Base-by-base conservation (phyloP, 2,113 vertebrate genomes). In the Electrona antarctica region DNA sequence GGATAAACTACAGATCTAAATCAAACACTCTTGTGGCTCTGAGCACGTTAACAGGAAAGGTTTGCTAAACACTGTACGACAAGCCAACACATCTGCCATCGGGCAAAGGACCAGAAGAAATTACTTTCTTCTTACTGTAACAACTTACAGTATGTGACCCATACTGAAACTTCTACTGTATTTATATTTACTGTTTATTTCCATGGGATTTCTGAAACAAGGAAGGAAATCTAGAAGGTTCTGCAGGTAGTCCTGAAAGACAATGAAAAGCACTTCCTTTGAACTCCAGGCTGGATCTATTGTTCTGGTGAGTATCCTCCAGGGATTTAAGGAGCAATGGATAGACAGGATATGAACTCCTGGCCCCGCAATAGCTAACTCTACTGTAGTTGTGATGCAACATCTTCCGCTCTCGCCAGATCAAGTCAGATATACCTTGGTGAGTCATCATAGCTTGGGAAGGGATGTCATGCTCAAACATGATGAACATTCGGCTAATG, bases 1-100 rank as follows among this genome's bases (percentile, higher is more conserved):
- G 21, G 8, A 69, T 76, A 79, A 84, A 83, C 82, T 76, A 74
- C 69, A 81, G 51, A 56, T 6, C 47, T 72, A 49, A 85, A 78
- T 84, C 69, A 69, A 69, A 67, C 67, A 45, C n/a, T 55, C 60
- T 41, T 52, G 54, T 7, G 54, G 71, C 59, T 74, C 46, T 67
- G 13, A 67, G 60, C 77, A 60, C 82, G 77, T 60, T 70, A 79
- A 69, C 77, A 70, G 76, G 71, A 83, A 87, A 63, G 28, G 66
- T 68, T 76, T 81, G 64, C 79, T 60, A 75, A 76, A 75, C 28
- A 6, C 28, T 29, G 49, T 48, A 41, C 33, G 33, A 6, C 33
- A 41, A 41, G 33, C 33, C 33, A 41, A 41, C 33, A 41, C 33
- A 41, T 41, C 33, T 41, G 33, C 33, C 33, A 2, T 41, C 33